A percentile compares a stretch with the other conserved stretches of the same genome.
phyloP scores from a whole-genome alignment of 2,113 vertebrate genomes.

The Ctenomys sociabilis region DNA sequence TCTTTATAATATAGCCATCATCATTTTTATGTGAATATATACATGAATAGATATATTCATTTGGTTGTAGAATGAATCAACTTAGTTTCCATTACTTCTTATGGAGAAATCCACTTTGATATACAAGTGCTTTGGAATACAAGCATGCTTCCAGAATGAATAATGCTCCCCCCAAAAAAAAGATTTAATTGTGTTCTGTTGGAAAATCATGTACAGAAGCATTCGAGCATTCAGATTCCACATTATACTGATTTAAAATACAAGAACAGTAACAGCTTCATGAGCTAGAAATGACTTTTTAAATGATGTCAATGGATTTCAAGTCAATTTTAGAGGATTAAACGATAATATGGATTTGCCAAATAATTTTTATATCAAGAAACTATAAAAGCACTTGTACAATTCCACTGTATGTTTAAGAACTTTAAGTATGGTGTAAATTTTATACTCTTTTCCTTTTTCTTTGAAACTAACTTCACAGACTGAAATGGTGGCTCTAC shows the following conservation, averaged over 20 bases:
- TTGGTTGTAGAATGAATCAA: neutral
- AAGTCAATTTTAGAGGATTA: conserved; percentile 52
- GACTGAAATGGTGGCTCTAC: neutral
- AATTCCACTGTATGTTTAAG: conserved; percentile 53
- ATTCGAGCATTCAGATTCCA: neutral
- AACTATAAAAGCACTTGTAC: neutral
- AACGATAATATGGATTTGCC: conserved; percentile 54
- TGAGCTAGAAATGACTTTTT: conserved; percentile 68
- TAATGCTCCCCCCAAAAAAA: neutral
- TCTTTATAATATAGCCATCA: neutral
- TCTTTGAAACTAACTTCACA: conserved; percentile 59
- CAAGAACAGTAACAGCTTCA: conserved; percentile 29
- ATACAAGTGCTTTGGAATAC: neutral
- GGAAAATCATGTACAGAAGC: conserved; percentile 9
- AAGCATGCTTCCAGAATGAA: neutral
- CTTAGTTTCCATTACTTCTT: neutral
- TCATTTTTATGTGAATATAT: neutral
- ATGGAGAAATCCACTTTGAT: neutral
- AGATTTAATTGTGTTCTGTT: neutral
- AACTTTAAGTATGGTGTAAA: neutral
- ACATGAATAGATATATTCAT: too few species aligned
- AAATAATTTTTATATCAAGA: conserved; percentile 54
- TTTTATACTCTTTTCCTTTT: conserved; percentile 42
- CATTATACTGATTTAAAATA: conserved; percentile 3
- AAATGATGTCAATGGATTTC: conserved; percentile 52